These are phyloP conservation scores for Melipona bicolor DNA, from an alignment of 2,888 invertebrate genomes.

Conservation along the genomic window DNA sequence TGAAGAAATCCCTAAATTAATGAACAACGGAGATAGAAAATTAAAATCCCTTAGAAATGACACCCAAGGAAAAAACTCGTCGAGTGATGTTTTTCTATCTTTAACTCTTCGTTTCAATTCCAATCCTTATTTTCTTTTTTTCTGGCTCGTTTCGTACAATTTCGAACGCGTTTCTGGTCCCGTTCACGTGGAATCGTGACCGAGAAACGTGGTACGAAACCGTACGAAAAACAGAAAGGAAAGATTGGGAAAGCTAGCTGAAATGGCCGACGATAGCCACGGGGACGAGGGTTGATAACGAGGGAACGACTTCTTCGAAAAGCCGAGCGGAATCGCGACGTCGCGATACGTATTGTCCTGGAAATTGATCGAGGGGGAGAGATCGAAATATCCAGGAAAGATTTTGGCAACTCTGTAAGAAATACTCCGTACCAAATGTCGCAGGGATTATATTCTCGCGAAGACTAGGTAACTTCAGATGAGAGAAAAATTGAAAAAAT, in stretches of 20 bases:
- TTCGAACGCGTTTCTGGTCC: background rate
- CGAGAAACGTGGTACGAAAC: conserved; percentile 2
- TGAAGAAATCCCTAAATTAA: no score
- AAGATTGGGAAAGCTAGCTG: conserved; percentile 11
- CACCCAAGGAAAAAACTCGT: background rate
- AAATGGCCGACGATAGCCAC: conserved; percentile 28
- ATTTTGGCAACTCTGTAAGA: background rate
- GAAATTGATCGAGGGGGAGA: background rate
- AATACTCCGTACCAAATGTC: background rate
- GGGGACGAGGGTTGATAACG: conserved; percentile 20
- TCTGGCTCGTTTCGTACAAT: background rate
- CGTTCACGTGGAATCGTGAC: conserved; percentile 15
- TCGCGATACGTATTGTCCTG: conserved; percentile 16
- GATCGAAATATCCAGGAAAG: background rate
- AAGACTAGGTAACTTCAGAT: background rate
- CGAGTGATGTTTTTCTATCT: background rate
- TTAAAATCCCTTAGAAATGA: no score
- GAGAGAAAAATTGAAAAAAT: background rate
- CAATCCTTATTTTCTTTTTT: background rate
- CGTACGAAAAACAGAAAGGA: background rate
- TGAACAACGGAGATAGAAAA: no score
- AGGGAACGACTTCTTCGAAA: conserved; percentile 18
- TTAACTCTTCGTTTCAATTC: background rate
- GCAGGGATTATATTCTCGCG: background rate
- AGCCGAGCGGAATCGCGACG: conserved; percentile 6